Evolutionary conservation across 2,888 invertebrate genomes (phyloP).

Genomic region (Rhagonycha fulva): DNA sequence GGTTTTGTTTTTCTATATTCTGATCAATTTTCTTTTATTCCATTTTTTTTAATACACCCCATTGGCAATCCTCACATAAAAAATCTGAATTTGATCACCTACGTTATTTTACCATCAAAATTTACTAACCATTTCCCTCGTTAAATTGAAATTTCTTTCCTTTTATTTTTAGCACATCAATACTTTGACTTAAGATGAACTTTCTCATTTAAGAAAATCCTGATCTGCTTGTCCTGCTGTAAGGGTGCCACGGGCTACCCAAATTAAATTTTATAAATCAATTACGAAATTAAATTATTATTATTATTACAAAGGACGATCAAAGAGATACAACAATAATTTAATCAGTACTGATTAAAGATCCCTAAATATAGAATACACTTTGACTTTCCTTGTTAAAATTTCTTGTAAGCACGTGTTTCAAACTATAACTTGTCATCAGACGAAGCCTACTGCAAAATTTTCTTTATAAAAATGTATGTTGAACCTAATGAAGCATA

Average conservation of each 20-base stretch:
- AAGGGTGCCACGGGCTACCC: neutral
- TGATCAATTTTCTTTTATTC: neutral
- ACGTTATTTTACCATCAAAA: no score
- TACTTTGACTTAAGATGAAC: neutral
- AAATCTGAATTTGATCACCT: neutral
- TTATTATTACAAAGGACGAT: no score
- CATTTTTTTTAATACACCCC: neutral
- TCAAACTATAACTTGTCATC: neutral
- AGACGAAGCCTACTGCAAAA: neutral
- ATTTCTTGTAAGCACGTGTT: neutral
- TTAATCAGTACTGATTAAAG: no score
- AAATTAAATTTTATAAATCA: neutral
- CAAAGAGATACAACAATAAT: no score
- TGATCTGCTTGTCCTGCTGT: neutral
- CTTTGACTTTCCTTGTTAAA: neutral
- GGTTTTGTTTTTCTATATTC: slow-evolving; percentile 5
- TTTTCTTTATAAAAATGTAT: neutral
- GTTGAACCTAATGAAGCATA: neutral
- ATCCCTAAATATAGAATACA: neutral
- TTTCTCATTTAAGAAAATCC: neutral
- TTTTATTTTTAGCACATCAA: neutral
- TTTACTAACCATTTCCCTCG: no score
- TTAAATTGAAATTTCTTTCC: no score
- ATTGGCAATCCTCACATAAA: neutral
- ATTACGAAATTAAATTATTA: no score